Base-by-base conservation (phyloP, 2,797 vertebrate species). In the Atherinosoma microstoma region DNA sequence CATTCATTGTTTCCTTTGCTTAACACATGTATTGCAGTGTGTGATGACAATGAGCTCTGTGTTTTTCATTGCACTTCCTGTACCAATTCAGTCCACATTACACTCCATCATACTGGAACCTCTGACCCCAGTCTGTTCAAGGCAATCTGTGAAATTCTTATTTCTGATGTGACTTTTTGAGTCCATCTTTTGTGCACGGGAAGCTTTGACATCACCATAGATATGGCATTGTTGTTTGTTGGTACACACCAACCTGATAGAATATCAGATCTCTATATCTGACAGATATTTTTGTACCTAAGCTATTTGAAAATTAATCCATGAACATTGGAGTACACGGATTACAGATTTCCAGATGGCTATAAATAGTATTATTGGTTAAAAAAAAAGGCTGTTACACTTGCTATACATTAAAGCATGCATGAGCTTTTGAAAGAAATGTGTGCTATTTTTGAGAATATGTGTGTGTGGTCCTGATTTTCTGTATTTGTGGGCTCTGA, bases 1-100 rank as follows among this genome's bases (percentile, higher is more conserved):
- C 54, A 3, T 40, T 38, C 12, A 6, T 42, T 47, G 38, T 58
- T 59, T 70, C 53, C 36, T 27, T 45, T 38, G 18, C 20, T 20
- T 3, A 32, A 38, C 24, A 35, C 57, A 36, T 67, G 9, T 51
- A 36, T 62, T 61, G 9, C 22, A 40, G 24, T 24, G 32, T 59
- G 36, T 22, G 61, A 54, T 2, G 62, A 76, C 67, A 78, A 54
- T 61, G 34, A 58, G 32, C 16, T 51, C 58, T 42, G 22, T 71
- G 63, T 75, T 76, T 76, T 58, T 61, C 42, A 42, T 38, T 47
- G 36, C 58, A 40, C 49, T 53, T 83, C 70, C 53, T 63, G 54
- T 2, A 27, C 6, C 12, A 45, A 22, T n/a, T 6, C 30, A 3
- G 29, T 53, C 29, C 24, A 24, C 8, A 6, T 11, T 45, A 20